Conservation (phyloP, 2,888 invertebrate species). For the Apamea anceps region DNA sequence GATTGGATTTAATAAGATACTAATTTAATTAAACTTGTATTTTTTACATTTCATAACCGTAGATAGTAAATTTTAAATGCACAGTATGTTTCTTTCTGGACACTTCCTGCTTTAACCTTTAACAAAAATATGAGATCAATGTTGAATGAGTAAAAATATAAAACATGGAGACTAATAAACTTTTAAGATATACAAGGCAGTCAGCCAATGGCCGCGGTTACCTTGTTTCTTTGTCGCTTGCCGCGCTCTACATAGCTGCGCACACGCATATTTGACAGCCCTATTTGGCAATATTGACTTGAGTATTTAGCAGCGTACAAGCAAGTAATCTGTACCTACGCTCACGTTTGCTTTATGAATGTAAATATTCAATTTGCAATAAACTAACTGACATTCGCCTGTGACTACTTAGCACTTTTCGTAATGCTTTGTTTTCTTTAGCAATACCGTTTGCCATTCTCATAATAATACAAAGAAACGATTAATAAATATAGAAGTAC, state of each 20-base stretch:
- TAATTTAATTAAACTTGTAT: not conserved
- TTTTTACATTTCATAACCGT: not conserved
- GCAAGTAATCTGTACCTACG: slow-evolving; percentile 67
- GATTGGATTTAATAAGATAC: not conserved
- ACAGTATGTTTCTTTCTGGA: not conserved
- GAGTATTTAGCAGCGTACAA: slow-evolving; percentile 70
- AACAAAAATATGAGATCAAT: slow-evolving; percentile 29
- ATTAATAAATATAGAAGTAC: slow-evolving; percentile 23
- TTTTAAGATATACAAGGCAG: slow-evolving; percentile 44
- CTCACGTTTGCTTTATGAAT: slow-evolving; percentile 69
- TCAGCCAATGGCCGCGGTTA: slow-evolving; percentile 42
- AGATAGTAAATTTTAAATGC: not conserved
- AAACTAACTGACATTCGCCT: slow-evolving; percentile 70
- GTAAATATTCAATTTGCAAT: slow-evolving; percentile 78
- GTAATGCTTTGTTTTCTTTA: slow-evolving; percentile 66
- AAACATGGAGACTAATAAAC: slow-evolving; percentile 37
- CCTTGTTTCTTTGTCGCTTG: slow-evolving; percentile 59
- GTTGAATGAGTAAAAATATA: slow-evolving; percentile 29
- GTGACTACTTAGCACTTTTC: slow-evolving; percentile 74
- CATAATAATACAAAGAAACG: slow-evolving; percentile 23
- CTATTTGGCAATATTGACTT: slow-evolving; percentile 74
- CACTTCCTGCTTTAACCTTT: slow-evolving; percentile 18
- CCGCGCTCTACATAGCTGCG: slow-evolving; percentile 54
- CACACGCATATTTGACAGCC: slow-evolving; percentile 68
- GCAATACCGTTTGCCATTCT: slow-evolving; percentile 47